Percentiles rank a stretch among this genome's conserved stretches.
Evolutionary conservation across 2,888 invertebrate genomes (phyloP).

Genomic region (Cyrtodaria siliqua): DNA sequence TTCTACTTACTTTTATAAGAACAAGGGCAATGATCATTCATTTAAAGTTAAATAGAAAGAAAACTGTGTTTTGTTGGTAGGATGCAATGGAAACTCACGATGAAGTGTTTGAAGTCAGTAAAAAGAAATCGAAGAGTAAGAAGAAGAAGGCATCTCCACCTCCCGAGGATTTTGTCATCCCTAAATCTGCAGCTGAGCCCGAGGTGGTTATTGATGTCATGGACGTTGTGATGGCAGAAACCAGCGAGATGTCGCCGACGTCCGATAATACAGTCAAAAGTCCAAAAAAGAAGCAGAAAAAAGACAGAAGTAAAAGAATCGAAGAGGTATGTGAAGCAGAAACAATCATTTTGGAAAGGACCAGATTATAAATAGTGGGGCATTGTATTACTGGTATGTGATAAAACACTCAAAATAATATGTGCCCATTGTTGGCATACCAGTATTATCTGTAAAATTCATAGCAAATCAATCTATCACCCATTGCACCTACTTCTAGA

Average conservation of each 20-base stretch:
- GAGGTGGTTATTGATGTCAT: conserved; percentile 21
- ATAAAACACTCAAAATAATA: too few species aligned
- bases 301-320: conserved; percentile 55
- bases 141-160: conserved; percentile 51
- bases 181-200: conserved; percentile 36
- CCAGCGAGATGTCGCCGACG: conserved; percentile 11
- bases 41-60: too few species aligned
- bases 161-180: conserved; percentile 51
- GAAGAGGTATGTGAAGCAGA: conserved; percentile 54
- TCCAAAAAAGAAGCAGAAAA: conserved; percentile 67
- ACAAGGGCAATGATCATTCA: too few species aligned
- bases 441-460: too few species aligned
- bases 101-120: conserved; percentile 28
- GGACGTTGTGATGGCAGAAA: background rate
- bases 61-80: conserved; percentile 18
- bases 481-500: too few species aligned
- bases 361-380: too few species aligned
- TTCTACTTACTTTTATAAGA: too few species aligned
- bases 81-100: conserved; percentile 60
- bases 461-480: too few species aligned
- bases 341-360: too few species aligned
- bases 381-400: too few species aligned
- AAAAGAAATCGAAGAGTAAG: conserved; percentile 54
- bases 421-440: too few species aligned
- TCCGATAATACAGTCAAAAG: conserved; percentile 56